A percentile compares a stretch with the other conserved stretches of the same genome.
Evolutionary conservation across 2,888 invertebrate species (phyloP).

Genomic region (Andrena fulva): DNA sequence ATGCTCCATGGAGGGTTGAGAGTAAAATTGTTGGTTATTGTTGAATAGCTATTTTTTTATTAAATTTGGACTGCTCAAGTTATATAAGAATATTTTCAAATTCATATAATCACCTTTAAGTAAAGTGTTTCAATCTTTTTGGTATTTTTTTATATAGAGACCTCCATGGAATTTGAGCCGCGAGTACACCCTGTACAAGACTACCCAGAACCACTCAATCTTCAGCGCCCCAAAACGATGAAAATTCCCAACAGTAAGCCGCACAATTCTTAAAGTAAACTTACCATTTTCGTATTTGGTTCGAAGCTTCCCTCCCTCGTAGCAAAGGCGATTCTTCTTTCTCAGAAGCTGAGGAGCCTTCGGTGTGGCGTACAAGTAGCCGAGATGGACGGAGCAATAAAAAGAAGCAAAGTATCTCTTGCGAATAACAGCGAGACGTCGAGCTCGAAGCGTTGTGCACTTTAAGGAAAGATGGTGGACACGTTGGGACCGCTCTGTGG

Average conservation of each 20-base stretch:
- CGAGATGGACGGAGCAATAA: neutral
- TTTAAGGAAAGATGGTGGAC: slow-evolving; percentile 9
- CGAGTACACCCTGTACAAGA: too few relatives aligned
- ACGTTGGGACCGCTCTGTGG: slow-evolving; percentile 49
- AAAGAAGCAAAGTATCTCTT: neutral
- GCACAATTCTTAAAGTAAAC: neutral
- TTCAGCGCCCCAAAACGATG: too few relatives aligned
- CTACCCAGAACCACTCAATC: too few relatives aligned
- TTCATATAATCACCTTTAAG: too few relatives aligned
- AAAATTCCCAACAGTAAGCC: too few relatives aligned
- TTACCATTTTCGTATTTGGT: slow-evolving; percentile 47
- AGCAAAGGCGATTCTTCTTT: neutral
- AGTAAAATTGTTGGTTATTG: too few relatives aligned
- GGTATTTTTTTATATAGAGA: too few relatives aligned
- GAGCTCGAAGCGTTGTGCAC: neutral
- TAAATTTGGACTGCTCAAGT: neutral
- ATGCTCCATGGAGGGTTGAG: too few relatives aligned
- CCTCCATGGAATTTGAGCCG: too few relatives aligned
- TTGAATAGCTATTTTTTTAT: neutral
- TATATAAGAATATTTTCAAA: neutral
- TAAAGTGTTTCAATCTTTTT: too few relatives aligned
- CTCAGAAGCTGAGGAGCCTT: neutral
- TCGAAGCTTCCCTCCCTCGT: neutral
- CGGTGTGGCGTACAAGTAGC: neutral
- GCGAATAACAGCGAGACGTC: too few relatives aligned